Evolutionary conservation across 2,888 invertebrate species (phyloP), one percentile per base, ranked within the genome.

Genomic region (Cenopis cana): DNA sequence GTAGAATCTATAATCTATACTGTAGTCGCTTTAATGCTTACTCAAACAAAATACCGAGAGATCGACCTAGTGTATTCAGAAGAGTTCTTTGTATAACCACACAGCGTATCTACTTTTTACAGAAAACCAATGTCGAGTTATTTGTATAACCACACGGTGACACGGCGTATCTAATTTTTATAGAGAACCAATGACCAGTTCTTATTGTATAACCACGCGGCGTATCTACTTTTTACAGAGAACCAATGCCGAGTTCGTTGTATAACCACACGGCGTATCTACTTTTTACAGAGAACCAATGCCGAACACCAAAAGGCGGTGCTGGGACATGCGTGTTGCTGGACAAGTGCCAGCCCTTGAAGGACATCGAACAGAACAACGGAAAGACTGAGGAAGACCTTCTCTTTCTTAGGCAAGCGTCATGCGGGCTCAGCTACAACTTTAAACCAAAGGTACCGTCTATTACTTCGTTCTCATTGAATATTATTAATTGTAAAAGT

Each of bases 121-220:
- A 81, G 82, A 77, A 46, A 77, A 78, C n/a, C 71, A 72, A 65
- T 86, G 86, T 73, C 76, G 76, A 29, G n/a, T n/a, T n/a, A n/a
- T n/a, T n/a, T n/a, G n/a, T n/a, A n/a, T n/a, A n/a, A n/a, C n/a
- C n/a, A n/a, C n/a, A n/a, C n/a, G n/a, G n/a, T n/a, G n/a, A n/a
- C n/a, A n/a, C n/a, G n/a, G n/a, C n/a, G n/a, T n/a, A n/a, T n/a
- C n/a, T n/a, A n/a, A n/a, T n/a, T n/a, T n/a, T n/a, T n/a, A n/a
- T n/a, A n/a, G n/a, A n/a, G n/a, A n/a, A n/a, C n/a, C n/a, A n/a
- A n/a, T n/a, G n/a, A n/a, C n/a, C 2, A 24, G 24, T 24, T 24
- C 24, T n/a, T n/a, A 3, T 24, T 41, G 2, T 8, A 29, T 41
- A 24, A 46, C n/a, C 11, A n/a, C n/a, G n/a, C n/a, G n/a, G n/a